Base-by-base conservation (phyloP, 2,113 vertebrate genomes). In the Oceanites oceanicus region DNA sequence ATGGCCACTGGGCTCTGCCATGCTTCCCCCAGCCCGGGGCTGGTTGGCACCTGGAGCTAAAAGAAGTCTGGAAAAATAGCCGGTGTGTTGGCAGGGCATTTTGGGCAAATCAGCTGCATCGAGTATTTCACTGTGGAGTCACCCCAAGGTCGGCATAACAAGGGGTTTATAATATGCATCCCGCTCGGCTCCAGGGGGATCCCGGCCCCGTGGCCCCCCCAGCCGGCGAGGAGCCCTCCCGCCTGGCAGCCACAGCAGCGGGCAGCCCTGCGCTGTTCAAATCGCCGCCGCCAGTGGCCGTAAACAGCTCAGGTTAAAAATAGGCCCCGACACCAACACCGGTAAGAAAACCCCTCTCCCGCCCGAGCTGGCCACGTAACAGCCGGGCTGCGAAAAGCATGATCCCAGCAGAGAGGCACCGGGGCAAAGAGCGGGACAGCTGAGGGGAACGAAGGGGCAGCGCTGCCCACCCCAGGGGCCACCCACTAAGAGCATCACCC, bases 221-320 rank as follows among this genome's bases (percentile, higher is more conserved):
- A 25, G 45, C 11, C 22, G 11, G 49, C 0, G 0, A 72, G 44
- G 11, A 78, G 36, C 47, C 32, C 59, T 80, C 59, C 63, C 1
- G 3, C 18, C 49, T 1, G 0, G 32, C 66, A 91, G 72, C 55
- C 22, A 36, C 34, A 65, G 91, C 74, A 67, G 22, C 0, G 0
- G 80, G 40, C 0, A 0, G 75, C 62, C 67, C n/a, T 0, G 0
- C 1, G 4, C 36, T 44, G 49, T 22, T 84, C 85, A 89, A 59
- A 68, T 36, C 4, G 1, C 75, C 2, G 9, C 78, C 2, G 10
- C 61, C 36, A n/a, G 38, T 0, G 0, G 67, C 68, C 5, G 1
- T 80, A 55, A 90, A 79, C 45, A 73, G 38, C 59, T 53, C 79
- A 15, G n/a, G 55, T 87, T 92, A 96, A 96, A 95, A 95, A 94